These are phyloP conservation scores for Gobius niger DNA, from an alignment of 2,113 vertebrate species.

Conservation along the genomic window DNA sequence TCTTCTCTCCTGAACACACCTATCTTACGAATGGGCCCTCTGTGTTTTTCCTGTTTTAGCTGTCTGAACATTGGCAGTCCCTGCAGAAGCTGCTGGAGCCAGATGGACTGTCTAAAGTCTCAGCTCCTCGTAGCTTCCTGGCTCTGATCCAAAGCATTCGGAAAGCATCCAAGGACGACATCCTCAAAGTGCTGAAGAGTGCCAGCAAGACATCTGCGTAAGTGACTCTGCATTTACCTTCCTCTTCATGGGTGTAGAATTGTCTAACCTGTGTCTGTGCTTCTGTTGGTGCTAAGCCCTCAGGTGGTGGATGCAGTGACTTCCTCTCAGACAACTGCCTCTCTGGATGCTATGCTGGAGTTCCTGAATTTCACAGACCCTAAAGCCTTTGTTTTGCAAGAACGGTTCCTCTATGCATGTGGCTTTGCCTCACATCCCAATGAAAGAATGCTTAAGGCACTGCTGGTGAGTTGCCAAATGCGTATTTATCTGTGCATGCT, in stretches of 20 bases:
- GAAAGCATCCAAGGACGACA: constrained; percentile 85
- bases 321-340: constrained; percentile 88
- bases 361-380: constrained; percentile 91
- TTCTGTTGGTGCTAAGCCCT: constrained; percentile 75
- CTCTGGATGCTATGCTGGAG: constrained; percentile 85
- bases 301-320: constrained; percentile 92
- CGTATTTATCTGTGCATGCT: not conserved
- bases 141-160: constrained; percentile 86
- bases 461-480: constrained; percentile 80
- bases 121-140: constrained; percentile 86
- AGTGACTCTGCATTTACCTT: constrained; percentile 48
- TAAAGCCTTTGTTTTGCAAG: constrained; percentile 82
- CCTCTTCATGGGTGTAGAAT: not conserved
- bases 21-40: no score
- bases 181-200: constrained; percentile 84
- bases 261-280: not conserved
- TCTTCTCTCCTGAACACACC: no score
- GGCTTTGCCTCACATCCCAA: constrained; percentile 92
- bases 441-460: constrained; percentile 83
- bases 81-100: constrained; percentile 83
- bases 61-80: constrained; percentile 86
- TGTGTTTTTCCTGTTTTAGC: constrained; percentile 53
- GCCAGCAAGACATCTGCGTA: constrained; percentile 88
- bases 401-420: constrained; percentile 94
- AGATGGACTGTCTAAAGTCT: constrained; percentile 82